phyloP scores from a whole-genome alignment of 2,888 invertebrate species.

The Hybos culiciformis region DNA sequence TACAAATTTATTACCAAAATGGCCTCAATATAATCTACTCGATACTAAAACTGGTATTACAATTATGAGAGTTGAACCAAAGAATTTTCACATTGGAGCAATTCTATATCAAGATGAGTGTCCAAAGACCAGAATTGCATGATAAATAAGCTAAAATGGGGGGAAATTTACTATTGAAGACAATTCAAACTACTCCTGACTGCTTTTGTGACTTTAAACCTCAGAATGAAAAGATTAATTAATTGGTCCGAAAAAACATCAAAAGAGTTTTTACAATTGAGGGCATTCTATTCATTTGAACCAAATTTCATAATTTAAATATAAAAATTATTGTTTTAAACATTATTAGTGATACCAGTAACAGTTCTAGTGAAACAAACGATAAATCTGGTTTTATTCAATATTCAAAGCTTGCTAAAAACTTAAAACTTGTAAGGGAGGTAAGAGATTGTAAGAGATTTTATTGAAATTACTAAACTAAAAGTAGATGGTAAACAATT shows the following conservation, averaged over 20 bases:
- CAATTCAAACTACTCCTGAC: conserved; percentile 44
- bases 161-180: conserved; percentile 49
- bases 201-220: conserved; percentile 43
- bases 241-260: conserved; percentile 53
- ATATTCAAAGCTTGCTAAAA: conserved; percentile 44
- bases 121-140: conserved; percentile 49
- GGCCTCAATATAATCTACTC: conserved; percentile 89
- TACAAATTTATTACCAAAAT: conserved; percentile 78
- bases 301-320: conserved; percentile 44
- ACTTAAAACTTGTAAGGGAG: conserved; percentile 52
- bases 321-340: conserved; percentile 50
- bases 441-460: conserved; percentile 46
- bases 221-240: conserved; percentile 45
- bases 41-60: conserved; percentile 71
- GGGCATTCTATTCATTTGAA: conserved; percentile 55
- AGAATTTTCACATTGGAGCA: conserved; percentile 66
- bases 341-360: conserved; percentile 9
- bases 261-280: conserved; percentile 50
- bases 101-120: conserved; percentile 41
- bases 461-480: conserved; percentile 50
- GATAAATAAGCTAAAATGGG: conserved; percentile 51
- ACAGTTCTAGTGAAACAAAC: too few species aligned
- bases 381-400: conserved; percentile 42
- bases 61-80: conserved; percentile 73
- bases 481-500: conserved; percentile 51